phyloP scores from a whole-genome alignment of 2,888 invertebrate species.

The Melinaea marsaeus region DNA sequence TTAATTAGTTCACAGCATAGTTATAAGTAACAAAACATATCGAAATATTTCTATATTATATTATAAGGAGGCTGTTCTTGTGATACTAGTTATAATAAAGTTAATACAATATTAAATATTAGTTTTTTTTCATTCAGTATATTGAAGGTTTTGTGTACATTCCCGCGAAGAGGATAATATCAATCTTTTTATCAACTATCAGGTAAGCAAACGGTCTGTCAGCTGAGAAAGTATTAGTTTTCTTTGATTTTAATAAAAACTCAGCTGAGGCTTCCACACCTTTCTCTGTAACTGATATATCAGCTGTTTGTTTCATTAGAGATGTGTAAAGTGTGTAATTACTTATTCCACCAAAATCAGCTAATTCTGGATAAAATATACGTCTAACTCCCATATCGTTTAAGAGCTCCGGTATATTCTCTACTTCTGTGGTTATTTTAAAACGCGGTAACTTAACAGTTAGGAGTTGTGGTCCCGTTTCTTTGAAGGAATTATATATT shows the following conservation, averaged over 20 bases:
- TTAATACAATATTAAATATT: not conserved
- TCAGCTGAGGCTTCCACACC: constrained; percentile 41
- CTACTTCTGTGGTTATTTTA: constrained; percentile 44
- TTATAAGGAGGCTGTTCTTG: constrained; percentile 44
- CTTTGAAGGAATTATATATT: constrained; percentile 47
- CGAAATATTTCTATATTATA: constrained; percentile 18
- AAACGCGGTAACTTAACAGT: constrained; percentile 56
- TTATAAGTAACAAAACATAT: constrained; percentile 12
- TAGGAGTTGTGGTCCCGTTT: constrained; percentile 37
- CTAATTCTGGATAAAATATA: constrained; percentile 50
- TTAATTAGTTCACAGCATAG: no score
- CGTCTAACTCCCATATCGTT: constrained; percentile 57
- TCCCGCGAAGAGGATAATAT: constrained; percentile 58
- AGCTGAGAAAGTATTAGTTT: constrained; percentile 41
- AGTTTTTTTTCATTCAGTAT: constrained; percentile 31
- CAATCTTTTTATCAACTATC: constrained; percentile 50
- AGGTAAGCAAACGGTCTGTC: constrained; percentile 56
- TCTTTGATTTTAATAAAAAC: constrained; percentile 35
- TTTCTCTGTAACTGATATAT: constrained; percentile 52
- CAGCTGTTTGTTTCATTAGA: constrained; percentile 49
- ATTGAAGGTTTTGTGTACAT: constrained; percentile 48
- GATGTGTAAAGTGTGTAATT: constrained; percentile 49
- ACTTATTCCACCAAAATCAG: constrained; percentile 52
- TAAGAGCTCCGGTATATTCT: constrained; percentile 53
- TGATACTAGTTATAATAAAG: constrained; percentile 50